These are phyloP conservation scores for Gadopsis marmoratus DNA, from an alignment of 2,797 vertebrate genomes.

Conservation along the genomic window DNA sequence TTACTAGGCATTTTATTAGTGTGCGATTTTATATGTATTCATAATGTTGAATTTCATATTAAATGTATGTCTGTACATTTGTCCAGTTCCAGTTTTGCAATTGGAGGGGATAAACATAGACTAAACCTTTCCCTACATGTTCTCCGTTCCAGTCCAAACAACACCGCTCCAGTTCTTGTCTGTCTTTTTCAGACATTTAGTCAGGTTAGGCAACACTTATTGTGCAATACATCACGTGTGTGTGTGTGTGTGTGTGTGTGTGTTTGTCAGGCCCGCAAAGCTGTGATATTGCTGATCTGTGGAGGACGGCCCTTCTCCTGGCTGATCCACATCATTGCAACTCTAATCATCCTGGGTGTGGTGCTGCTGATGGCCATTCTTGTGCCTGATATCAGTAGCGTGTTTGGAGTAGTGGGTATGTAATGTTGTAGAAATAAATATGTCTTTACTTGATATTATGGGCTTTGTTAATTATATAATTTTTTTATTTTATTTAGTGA, in stretches of 20 bases:
- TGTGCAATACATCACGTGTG: too few relatives aligned
- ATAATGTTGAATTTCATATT: not conserved
- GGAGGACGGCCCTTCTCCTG: slow-evolving; percentile 87
- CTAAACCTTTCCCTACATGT: not conserved
- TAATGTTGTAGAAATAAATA: slow-evolving; percentile 23
- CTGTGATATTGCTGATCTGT: slow-evolving; percentile 86
- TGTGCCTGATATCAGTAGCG: slow-evolving; percentile 92
- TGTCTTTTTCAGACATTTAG: not conserved
- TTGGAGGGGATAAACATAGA: too few relatives aligned
- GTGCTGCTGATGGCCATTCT: slow-evolving; percentile 92
- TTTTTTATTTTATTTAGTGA: not conserved
- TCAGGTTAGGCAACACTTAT: too few relatives aligned
- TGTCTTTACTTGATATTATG: not conserved
- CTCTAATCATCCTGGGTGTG: slow-evolving; percentile 85
- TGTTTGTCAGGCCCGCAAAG: slow-evolving; percentile 90
- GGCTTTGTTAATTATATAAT: slow-evolving; percentile 5
- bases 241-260: not conserved
- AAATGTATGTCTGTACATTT: not conserved
- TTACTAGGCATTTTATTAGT: not conserved
- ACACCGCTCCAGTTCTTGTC: not conserved
- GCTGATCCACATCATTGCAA: slow-evolving; percentile 86
- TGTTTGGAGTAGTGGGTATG: slow-evolving; percentile 95
- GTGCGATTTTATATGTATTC: not conserved
- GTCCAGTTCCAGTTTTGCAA: not conserved
- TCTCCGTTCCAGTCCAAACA: not conserved